Percentiles rank a stretch among this genome's conserved stretches.
Evolutionary conservation across 2,797 vertebrate genomes (phyloP).

Genomic region (Melanotaenia parkinsoni): DNA sequence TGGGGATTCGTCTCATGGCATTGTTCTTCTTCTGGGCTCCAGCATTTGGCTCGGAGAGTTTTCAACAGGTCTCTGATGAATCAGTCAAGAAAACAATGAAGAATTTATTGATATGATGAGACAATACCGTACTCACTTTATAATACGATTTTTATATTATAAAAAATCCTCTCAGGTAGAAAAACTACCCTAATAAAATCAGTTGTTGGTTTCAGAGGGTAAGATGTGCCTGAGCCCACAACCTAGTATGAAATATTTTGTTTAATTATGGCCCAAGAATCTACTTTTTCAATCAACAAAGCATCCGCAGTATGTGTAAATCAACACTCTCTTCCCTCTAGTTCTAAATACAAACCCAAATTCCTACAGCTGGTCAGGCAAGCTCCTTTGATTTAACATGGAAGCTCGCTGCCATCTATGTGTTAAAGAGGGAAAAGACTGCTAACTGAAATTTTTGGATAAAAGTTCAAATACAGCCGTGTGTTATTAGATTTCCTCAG

Average conservation of each 20-base stretch:
- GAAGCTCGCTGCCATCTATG: slow-evolving; percentile 9
- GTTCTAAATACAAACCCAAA: not conserved
- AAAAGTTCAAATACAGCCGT: not conserved
- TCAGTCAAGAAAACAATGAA: not conserved
- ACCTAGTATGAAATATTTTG: no score
- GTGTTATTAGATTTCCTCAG: not conserved
- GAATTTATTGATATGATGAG: not conserved
- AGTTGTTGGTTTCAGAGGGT: no score
- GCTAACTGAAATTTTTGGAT: not conserved
- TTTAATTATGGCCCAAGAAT: no score
- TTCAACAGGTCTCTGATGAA: slow-evolving; percentile 80
- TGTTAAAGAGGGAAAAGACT: slow-evolving; percentile 5
- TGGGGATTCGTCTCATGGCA: slow-evolving; percentile 71
- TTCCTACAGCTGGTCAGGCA: not conserved
- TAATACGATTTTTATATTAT: not conserved
- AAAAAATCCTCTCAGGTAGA: not conserved
- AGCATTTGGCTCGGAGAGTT: slow-evolving; percentile 85
- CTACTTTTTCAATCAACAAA: not conserved
- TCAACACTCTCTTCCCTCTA: not conserved
- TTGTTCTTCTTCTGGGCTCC: slow-evolving; percentile 67
- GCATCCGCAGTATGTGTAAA: not conserved
- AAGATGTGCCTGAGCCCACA: no score
- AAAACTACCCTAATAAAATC: no score
- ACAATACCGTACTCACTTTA: not conserved
- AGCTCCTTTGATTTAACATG: slow-evolving; percentile 1